Conservation (phyloP, 2,797 vertebrate species). For the Sylvilagus floridanus region DNA sequence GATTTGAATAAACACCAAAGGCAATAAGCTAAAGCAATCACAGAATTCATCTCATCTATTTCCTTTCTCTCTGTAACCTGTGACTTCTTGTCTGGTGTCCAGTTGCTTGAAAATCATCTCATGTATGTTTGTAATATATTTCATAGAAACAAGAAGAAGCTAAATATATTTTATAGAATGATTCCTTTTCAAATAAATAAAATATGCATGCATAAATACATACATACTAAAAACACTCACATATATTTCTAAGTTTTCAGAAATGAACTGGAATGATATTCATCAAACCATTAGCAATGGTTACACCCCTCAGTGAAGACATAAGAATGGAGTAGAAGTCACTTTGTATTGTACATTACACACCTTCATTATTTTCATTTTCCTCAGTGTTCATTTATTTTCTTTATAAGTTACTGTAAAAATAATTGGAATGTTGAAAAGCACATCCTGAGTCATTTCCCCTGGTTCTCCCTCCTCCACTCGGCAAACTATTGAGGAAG, state of each 20-base stretch:
- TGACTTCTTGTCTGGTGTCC: neutral
- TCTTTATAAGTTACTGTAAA: constrained; percentile 13
- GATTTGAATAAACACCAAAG: neutral
- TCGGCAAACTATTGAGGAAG: neutral
- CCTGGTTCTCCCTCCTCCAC: neutral
- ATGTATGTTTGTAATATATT: neutral
- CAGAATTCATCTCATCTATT: neutral
- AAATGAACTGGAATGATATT: neutral
- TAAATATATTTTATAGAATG: neutral
- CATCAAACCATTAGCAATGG: neutral
- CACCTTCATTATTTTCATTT: neutral
- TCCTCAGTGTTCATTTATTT: neutral
- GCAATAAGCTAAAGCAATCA: neutral
- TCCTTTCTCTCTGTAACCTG: neutral
- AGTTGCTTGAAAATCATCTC: constrained; percentile 10
- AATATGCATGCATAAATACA: neutral
- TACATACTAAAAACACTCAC: neutral
- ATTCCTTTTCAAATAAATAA: constrained; percentile 9
- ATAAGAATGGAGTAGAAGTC: neutral
- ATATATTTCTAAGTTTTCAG: neutral
- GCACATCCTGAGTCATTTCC: neutral
- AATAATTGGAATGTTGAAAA: constrained; percentile 5
- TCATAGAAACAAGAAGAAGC: neutral
- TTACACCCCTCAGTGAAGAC: neutral
- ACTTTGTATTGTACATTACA: neutral